phyloP scores from a whole-genome alignment of 2,888 invertebrate genomes.

The Eristalinus aeneus region DNA sequence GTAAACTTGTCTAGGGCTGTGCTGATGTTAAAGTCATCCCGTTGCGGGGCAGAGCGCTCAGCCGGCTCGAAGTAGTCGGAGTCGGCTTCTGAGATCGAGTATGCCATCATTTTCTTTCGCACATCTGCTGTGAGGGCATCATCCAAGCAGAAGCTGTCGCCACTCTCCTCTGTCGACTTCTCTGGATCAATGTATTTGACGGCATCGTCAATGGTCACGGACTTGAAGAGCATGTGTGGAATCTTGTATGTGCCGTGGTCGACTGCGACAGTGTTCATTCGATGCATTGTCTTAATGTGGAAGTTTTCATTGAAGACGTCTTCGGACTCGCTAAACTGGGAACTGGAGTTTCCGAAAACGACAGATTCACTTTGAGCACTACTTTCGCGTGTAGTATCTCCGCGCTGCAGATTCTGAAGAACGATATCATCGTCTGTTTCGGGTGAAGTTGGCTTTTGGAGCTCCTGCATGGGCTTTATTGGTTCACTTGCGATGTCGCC shows the following conservation, averaged over 20 bases:
- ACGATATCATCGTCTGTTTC: slow-evolving; percentile 76
- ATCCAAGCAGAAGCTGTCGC: slow-evolving; percentile 74
- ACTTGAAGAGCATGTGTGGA: slow-evolving; percentile 72
- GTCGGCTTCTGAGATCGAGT: slow-evolving; percentile 78
- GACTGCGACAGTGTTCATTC: slow-evolving; percentile 74
- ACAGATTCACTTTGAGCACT: slow-evolving; percentile 76
- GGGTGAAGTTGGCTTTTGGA: slow-evolving; percentile 72
- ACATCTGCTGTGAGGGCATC: slow-evolving; percentile 76
- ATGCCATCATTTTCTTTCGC: slow-evolving; percentile 78
- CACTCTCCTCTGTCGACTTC: slow-evolving; percentile 64
- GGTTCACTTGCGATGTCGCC: slow-evolving; percentile 72
- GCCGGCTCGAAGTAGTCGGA: slow-evolving; percentile 76
- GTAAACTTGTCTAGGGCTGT: slow-evolving; percentile 76
- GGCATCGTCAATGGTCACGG: slow-evolving; percentile 74
- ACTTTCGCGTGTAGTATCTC: slow-evolving; percentile 74
- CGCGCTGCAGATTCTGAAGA: slow-evolving; percentile 73
- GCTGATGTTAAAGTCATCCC: slow-evolving; percentile 76
- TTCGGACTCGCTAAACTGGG: slow-evolving; percentile 39
- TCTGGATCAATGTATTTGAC: slow-evolving; percentile 71
- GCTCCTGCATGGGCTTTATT: slow-evolving; percentile 73
- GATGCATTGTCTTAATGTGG: slow-evolving; percentile 65
- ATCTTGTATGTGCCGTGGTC: slow-evolving; percentile 62
- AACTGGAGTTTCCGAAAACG: slow-evolving; percentile 72
- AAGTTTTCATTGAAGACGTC: slow-evolving; percentile 44
- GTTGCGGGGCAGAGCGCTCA: slow-evolving; percentile 35